Evolutionary conservation across 2,797 vertebrate species (phyloP), one percentile per base, ranked within the genome.

Genomic region (Eurystomus glaucurus): DNA sequence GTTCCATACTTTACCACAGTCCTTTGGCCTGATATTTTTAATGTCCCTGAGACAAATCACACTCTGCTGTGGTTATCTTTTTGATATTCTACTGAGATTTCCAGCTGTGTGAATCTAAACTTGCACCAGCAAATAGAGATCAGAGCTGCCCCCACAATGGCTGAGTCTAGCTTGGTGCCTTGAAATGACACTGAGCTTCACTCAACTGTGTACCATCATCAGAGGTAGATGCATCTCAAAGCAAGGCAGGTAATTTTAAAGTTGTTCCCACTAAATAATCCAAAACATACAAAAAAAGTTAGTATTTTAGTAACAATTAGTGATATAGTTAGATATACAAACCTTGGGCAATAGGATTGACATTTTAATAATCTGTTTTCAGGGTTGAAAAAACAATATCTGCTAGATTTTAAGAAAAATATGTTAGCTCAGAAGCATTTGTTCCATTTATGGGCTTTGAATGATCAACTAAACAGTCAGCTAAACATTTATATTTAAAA

Each of bases 351-450:
- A 78, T 6, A 90, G 29, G 64, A 92, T 75, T n/a, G 14, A 85
- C 85, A 91, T 94, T 92, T 80, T 90, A 96, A 83, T 57, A 86
- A 76, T 93, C 74, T 92, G 81, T 86, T 96, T 90, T 95, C 75
- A 89, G 41, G 58, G 50, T 45, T 94, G 77, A 86, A 92, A 96
- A 94, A 62, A 41, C 19, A 7, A 80, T 23, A 76, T 55, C 46
- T 72, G 29, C 31, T 46, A 65, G 20, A 85, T 69, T 93, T 86
- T 85, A 55, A 78, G 52, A 74, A 88, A 84, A 95, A 45, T 84
- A 57, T 25, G 16, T 54, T 88, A 79, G 14, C 29, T 91, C 57
- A 77, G 50, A 85, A 93, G 52, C 1, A 26, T 50, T 75, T 94
- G 85, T 62, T 88, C 57, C 31, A 76, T 31, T 45, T 69, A 74